Evolutionary conservation across 2,797 vertebrate genomes (phyloP).

Genomic region (Myiotriccus ornatus): DNA sequence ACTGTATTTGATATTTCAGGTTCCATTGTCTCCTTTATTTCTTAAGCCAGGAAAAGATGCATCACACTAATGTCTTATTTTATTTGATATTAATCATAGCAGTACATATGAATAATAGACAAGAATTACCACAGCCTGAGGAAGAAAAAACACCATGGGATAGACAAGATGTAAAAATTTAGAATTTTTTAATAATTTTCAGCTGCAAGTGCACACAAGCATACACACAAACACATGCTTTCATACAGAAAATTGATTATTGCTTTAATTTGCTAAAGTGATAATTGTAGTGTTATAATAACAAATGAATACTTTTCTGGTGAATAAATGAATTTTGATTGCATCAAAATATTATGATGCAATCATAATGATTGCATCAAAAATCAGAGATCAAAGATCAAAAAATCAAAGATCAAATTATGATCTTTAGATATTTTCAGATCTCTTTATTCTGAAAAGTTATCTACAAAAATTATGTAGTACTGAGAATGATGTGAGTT

Average conservation of each 20-base stretch:
- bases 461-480: background rate
- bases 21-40: background rate
- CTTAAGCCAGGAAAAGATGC: background rate
- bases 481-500: background rate
- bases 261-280: background rate
- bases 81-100: background rate
- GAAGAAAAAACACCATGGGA: background rate
- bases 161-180: background rate
- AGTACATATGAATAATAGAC: background rate
- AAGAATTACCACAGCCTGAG: background rate
- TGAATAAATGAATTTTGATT: background rate
- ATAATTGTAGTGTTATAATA: background rate
- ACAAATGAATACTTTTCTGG: background rate
- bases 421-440: background rate
- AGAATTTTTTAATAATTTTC: background rate
- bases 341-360: background rate
- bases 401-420: too few relatives aligned
- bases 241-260: background rate
- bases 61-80: background rate
- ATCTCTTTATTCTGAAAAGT: background rate
- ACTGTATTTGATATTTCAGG: background rate
- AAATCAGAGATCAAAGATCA: too few relatives aligned
- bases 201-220: fast-evolving
- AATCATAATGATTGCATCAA: too few relatives aligned
- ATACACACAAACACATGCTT: background rate